Base-by-base conservation (phyloP, 2,888 invertebrate genomes). In the Mythimna pallens region DNA sequence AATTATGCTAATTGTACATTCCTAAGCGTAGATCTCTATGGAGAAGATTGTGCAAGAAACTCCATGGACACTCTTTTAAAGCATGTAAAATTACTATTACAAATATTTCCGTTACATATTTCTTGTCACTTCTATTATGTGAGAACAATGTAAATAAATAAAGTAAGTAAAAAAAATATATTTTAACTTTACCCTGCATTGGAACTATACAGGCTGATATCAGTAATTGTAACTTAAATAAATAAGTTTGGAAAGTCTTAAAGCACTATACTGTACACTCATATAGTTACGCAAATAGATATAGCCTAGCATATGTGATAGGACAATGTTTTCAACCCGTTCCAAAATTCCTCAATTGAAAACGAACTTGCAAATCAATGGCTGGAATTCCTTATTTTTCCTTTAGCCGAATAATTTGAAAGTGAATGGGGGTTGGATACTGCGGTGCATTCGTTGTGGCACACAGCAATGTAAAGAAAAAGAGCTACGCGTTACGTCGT, bases 401-500 rank as follows among this genome's bases (percentile, higher is more conserved):
- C 40, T 54, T 57, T 69, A 20, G n/a, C 65, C 70, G 65, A 78
- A 81, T 81, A 70, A 78, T 77, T 69, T 62, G 82, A 77, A 81
- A 77, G 82, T 65, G 78, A 78, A 78, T 81, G 82, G 59, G 40
- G 30, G 25, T n/a, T 78, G 76, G 14, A 69, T 78, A 57, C 80
- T 54, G 57, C 36, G 47, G 78, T 61, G 20, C 70, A 50, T 63
- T 68, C 81, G 64, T 69, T 57, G 76, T 65, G 43, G 58, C 43
- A 55, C 47, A 69, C 58, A 63, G 62, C 25, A 70, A 63, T 30
- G 64, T 57, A 47, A 79, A 72, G 72, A 79, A 69, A 83, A 68
- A 73, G 68, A 43, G 30, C 66, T 70, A 70, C 59, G 80, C 20
- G 58, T 73, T 80, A 80, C 83, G 83, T 9, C 80, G 80, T 83